phyloP scores from a whole-genome alignment of 2,797 vertebrate species.

The Chelonia mydas region DNA sequence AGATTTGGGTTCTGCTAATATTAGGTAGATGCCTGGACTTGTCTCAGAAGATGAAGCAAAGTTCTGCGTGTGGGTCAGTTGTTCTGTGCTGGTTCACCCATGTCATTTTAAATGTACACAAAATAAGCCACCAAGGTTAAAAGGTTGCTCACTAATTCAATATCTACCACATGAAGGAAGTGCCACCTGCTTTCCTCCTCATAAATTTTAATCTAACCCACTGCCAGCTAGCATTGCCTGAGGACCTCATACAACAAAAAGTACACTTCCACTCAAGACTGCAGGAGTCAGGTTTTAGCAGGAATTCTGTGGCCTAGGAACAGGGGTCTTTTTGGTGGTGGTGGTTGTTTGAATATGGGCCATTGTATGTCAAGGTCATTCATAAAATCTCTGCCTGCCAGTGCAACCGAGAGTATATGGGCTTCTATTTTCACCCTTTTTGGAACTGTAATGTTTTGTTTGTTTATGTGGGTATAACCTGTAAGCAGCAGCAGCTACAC shows the following conservation, averaged over 20 bases:
- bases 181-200: neutral
- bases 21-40: neutral
- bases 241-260: neutral
- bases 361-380: neutral
- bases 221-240: neutral
- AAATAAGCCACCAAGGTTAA: neutral
- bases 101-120: neutral
- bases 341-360: neutral
- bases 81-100: neutral
- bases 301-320: neutral
- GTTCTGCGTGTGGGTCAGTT: neutral
- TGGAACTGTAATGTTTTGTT: neutral
- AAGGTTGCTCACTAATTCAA: neutral
- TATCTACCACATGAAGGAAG: neutral
- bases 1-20: neutral
- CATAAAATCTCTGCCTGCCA: neutral
- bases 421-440: neutral
- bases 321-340: neutral
- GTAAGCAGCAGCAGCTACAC: neutral
- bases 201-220: neutral
- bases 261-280: fast-evolving
- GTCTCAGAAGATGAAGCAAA: neutral
- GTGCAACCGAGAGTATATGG: fast-evolving
- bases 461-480: neutral
- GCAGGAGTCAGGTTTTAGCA: neutral